These are phyloP conservation scores for Sparus aurata DNA, from an alignment of 2,797 vertebrate genomes.

Conservation along the genomic window DNA sequence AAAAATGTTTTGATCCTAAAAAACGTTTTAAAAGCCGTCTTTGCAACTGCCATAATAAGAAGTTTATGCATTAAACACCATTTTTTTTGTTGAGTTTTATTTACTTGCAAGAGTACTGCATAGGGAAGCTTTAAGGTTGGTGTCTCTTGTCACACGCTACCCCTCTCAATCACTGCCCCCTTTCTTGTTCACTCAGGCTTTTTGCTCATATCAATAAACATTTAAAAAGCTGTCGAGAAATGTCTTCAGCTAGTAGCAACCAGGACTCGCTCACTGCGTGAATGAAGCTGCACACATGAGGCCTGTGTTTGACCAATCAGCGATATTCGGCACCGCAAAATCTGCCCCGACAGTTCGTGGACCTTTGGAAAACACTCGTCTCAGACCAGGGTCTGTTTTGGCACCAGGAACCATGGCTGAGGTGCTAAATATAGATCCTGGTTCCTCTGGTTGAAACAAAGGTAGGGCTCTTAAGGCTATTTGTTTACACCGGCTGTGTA, in stretches of 20 bases:
- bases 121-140: background rate
- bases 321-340: background rate
- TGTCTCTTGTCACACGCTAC: background rate
- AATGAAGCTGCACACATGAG: background rate
- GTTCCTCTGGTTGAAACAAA: background rate
- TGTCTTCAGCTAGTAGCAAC: background rate
- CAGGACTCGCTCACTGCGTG: background rate
- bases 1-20: no score
- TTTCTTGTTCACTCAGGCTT: background rate
- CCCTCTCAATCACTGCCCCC: background rate
- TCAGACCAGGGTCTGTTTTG: background rate
- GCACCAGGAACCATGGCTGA: background rate
- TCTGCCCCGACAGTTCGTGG: background rate
- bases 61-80: background rate
- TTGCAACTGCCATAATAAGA: background rate
- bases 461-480: background rate
- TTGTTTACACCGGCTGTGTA: background rate
- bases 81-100: background rate
- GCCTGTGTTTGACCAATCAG: background rate
- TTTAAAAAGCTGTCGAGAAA: background rate
- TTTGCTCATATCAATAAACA: background rate
- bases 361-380: background rate
- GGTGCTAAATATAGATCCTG: slow-evolving; percentile 2
- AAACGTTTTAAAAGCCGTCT: background rate
- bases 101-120: background rate